phyloP scores from a whole-genome alignment of 2,888 invertebrate genomes.

The Parapristionchus giblindavisi region DNA sequence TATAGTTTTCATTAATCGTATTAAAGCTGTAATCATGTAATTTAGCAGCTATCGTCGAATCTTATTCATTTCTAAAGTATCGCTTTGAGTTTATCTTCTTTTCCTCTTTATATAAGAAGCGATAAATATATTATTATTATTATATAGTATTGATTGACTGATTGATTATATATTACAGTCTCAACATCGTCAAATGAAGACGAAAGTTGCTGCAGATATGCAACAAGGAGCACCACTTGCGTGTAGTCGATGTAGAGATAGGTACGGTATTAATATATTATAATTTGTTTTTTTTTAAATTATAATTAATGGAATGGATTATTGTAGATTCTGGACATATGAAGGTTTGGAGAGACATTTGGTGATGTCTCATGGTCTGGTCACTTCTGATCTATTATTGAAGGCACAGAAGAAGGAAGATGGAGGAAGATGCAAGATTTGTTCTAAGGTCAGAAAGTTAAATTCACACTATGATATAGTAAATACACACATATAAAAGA shows the following conservation, averaged over 20 bases:
- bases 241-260: slow-evolving; percentile 64
- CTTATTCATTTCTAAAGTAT: too few species aligned
- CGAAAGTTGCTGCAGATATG: slow-evolving; percentile 59
- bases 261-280: slow-evolving; percentile 36
- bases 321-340: slow-evolving; percentile 85
- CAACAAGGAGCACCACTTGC: slow-evolving; percentile 65
- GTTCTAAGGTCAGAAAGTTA: slow-evolving; percentile 82
- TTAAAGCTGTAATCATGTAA: too few species aligned
- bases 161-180: too few species aligned
- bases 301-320: background rate
- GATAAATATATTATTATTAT: background rate
- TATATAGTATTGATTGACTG: background rate
- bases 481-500: too few species aligned
- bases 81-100: too few species aligned
- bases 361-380: slow-evolving; percentile 89
- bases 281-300: background rate
- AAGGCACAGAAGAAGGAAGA: slow-evolving; percentile 94
- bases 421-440: slow-evolving; percentile 91
- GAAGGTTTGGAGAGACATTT: slow-evolving; percentile 94
- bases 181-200: slow-evolving; percentile 60
- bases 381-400: slow-evolving; percentile 93
- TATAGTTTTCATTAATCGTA: too few species aligned
- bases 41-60: too few species aligned
- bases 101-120: too few species aligned
- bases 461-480: too few species aligned